Conservation (phyloP, 2,797 vertebrate genomes). For the Peromyscus attwateri region DNA sequence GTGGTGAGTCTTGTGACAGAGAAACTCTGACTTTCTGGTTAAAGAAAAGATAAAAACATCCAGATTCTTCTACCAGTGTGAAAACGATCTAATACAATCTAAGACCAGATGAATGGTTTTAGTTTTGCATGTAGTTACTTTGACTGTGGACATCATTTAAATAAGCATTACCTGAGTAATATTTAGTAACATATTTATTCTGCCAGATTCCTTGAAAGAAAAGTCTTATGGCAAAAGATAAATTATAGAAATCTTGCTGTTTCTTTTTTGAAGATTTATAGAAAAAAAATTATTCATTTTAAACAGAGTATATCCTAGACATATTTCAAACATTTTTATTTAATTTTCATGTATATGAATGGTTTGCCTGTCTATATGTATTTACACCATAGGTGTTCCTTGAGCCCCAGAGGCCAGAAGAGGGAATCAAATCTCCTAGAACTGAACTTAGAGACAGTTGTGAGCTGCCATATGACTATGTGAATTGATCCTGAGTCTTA, state of each 20-base stretch:
- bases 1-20: neutral
- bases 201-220: constrained; percentile 28
- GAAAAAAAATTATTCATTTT: constrained; percentile 33
- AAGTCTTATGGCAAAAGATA: neutral
- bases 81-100: constrained; percentile 39
- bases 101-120: neutral
- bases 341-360: neutral
- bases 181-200: neutral
- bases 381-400: neutral
- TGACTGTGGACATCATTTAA: neutral
- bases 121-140: neutral
- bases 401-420: neutral
- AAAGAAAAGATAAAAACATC: neutral
- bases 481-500: neutral
- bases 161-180: neutral
- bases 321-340: neutral
- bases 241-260: neutral
- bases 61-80: neutral
- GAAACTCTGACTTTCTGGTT: neutral
- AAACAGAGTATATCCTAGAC: constrained; percentile 13
- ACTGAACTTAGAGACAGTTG: neutral
- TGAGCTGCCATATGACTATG: neutral
- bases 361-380: neutral
- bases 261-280: neutral
- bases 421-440: neutral